Percentiles rank a stretch among this genome's conserved stretches.
Evolutionary conservation across 2,113 vertebrate genomes (phyloP).

Genomic region (Caracal caracal): DNA sequence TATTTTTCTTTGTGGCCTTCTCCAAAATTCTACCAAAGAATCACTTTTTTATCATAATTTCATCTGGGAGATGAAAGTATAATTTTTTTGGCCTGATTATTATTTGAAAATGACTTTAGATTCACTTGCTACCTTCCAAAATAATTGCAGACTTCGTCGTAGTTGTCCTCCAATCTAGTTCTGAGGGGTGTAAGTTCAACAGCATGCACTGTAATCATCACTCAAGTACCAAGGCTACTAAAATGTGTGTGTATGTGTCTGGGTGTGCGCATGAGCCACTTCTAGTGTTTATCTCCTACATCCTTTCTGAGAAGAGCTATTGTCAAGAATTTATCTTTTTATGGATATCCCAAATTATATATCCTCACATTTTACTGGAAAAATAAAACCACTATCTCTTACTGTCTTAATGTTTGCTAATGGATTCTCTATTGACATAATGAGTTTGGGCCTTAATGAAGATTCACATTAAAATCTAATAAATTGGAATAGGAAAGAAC

Average conservation of each 20-base stretch:
- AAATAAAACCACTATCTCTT: neutral
- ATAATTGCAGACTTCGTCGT: neutral
- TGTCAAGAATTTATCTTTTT: neutral
- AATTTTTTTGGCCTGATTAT: neutral
- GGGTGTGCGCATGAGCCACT: neutral
- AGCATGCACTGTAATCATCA: neutral
- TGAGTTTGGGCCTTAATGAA: neutral
- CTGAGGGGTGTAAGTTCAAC: neutral
- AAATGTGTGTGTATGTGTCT: neutral
- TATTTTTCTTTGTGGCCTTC: neutral
- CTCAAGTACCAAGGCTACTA: neutral
- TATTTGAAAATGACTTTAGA: neutral
- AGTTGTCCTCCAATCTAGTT: neutral
- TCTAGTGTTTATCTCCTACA: neutral
- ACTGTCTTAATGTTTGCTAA: neutral
- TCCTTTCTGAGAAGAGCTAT: neutral
- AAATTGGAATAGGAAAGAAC: neutral
- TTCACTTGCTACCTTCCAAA: neutral
- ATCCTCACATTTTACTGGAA: neutral
- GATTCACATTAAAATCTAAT: neutral
- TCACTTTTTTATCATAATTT: slow-evolving; percentile 10
- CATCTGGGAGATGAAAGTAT: neutral
- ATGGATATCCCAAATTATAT: neutral
- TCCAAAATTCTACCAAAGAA: neutral
- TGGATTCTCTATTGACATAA: neutral